These are phyloP conservation scores for Ylistrum balloti DNA, from an alignment of 1,140 invertebrate species.

Conservation along the genomic window DNA sequence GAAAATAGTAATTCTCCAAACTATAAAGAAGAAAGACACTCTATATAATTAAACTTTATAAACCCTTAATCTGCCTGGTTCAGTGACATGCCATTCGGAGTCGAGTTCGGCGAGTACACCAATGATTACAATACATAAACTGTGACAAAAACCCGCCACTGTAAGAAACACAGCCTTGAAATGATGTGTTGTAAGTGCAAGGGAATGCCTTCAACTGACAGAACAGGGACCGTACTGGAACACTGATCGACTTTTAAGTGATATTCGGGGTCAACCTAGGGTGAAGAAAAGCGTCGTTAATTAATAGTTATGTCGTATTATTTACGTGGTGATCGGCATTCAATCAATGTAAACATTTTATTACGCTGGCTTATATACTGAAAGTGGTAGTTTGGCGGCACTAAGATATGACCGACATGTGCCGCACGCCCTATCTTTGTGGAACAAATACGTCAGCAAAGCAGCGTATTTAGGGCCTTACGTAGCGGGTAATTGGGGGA, in stretches of 20 bases:
- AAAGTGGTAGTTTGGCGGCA: background rate
- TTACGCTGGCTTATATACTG: background rate
- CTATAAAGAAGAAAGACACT: background rate
- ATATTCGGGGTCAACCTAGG: background rate
- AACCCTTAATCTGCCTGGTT: background rate
- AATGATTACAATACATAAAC: background rate
- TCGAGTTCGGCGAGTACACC: background rate
- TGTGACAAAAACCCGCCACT: background rate
- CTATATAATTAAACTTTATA: background rate
- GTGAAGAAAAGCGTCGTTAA: background rate
- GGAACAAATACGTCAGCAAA: background rate
- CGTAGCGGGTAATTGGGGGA: conserved; percentile 4
- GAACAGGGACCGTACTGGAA: background rate
- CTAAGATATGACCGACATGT: background rate
- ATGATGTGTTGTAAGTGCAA: background rate
- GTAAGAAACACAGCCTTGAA: background rate
- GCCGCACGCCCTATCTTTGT: background rate
- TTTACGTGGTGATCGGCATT: background rate
- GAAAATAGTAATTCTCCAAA: background rate
- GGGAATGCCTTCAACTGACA: background rate
- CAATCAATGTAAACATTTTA: conserved; percentile 5
- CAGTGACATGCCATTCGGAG: background rate
- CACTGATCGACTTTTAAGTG: background rate
- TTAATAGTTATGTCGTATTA: conserved; percentile 14
- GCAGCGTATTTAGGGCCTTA: background rate